These are phyloP conservation scores for Hapalemur alaotrensis DNA, from an alignment of 2,797 vertebrate species.

Conservation along the genomic window DNA sequence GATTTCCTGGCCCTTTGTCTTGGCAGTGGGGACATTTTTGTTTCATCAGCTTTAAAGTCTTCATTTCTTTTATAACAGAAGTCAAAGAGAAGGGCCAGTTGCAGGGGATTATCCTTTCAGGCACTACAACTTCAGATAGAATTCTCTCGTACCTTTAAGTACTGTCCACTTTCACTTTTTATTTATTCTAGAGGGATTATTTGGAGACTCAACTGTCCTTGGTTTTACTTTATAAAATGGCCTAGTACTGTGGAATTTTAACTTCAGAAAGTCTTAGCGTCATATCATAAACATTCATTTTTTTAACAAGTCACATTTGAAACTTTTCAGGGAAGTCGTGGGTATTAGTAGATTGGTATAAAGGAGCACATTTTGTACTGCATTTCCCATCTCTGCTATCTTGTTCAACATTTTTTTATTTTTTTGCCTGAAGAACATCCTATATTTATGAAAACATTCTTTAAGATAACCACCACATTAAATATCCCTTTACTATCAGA, in stretches of 20 bases:
- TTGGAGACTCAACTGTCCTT: neutral
- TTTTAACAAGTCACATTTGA: neutral
- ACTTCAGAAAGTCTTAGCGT: neutral
- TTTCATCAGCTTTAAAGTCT: neutral
- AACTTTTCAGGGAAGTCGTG: neutral
- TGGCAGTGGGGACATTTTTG: neutral
- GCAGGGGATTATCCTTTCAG: neutral
- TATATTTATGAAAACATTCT: conserved; percentile 72
- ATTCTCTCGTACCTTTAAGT: neutral
- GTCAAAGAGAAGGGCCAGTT: neutral
- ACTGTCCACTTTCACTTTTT: neutral
- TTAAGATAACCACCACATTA: conserved; percentile 37
- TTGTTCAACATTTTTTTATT: conserved; percentile 62
- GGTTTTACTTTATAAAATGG: neutral
- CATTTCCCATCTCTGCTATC: conserved; percentile 74
- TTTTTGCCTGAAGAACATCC: conserved; percentile 71
- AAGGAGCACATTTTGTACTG: conserved; percentile 72
- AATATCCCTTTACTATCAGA: conserved; percentile 60
- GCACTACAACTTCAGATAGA: neutral
- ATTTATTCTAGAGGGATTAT: neutral
- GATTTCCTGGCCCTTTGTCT: neutral
- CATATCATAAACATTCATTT: neutral
- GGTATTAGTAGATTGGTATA: conserved; percentile 24
- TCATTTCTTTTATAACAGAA: neutral
- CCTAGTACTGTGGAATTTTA: neutral